These are phyloP conservation scores for Myotis daubentonii DNA, from an alignment of 2,797 vertebrate species.

Conservation along the genomic window DNA sequence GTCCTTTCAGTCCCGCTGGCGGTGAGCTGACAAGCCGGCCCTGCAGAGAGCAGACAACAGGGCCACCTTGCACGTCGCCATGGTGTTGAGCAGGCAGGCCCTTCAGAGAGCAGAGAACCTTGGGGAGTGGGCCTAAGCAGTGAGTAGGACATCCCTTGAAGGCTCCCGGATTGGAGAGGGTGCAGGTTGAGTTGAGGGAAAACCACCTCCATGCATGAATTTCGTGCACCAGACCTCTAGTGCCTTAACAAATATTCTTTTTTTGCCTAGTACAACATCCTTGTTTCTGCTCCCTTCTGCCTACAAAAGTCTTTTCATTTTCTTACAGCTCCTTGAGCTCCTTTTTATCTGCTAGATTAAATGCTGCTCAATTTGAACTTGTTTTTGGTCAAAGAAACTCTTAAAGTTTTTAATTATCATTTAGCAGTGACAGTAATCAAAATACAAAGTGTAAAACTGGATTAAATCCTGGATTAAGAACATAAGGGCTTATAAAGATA, in stretches of 20 bases:
- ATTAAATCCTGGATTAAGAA: not conserved
- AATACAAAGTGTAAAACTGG: not conserved
- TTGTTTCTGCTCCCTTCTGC: not conserved
- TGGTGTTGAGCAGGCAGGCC: too few species aligned
- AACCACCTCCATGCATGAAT: too few species aligned
- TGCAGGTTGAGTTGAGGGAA: too few species aligned
- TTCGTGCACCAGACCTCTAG: too few species aligned
- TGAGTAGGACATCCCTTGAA: too few species aligned
- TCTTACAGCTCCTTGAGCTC: not conserved
- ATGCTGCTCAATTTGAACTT: not conserved
- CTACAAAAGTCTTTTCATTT: not conserved
- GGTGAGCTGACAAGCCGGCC: too few species aligned
- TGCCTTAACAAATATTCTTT: not conserved
- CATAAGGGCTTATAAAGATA: not conserved
- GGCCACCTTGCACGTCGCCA: too few species aligned
- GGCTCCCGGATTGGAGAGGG: too few species aligned
- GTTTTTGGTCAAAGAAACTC: not conserved
- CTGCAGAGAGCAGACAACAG: too few species aligned
- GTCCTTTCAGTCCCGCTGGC: too few species aligned
- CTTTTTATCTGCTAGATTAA: not conserved
- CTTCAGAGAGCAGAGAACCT: too few species aligned
- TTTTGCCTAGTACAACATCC: not conserved
- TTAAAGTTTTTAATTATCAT: not conserved
- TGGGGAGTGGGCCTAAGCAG: too few species aligned
- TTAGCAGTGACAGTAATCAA: not conserved